Evolutionary conservation across 1,140 invertebrate genomes (phyloP), one percentile per base, ranked within the genome.

Genomic region (Semibalanus balanoides): DNA sequence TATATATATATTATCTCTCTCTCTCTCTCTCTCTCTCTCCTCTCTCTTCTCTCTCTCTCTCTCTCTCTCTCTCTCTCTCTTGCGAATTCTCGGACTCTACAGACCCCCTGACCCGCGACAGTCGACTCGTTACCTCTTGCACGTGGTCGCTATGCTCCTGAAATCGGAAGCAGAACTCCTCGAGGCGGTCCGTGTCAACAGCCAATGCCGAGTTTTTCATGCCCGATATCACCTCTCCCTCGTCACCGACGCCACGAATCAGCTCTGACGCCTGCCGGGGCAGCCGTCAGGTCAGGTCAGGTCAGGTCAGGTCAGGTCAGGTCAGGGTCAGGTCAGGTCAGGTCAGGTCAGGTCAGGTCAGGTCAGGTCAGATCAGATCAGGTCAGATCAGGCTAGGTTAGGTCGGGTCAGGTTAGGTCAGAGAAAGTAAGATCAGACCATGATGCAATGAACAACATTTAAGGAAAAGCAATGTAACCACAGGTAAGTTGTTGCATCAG

Each of bases 141-240:
- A 96, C 90, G 83, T 96, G 94, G 82, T 96, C 94, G 77, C 94
- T 90, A 82, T 94, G 93, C 83, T 96, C 94, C 79, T 91, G 89
- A 84, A 96, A 97, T 81, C 91, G 89, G 81, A 93, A 90, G 74
- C 90, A 76, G 31, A 85, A 89, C 81, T 95, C 91, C 81, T 95
- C 91, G 17, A 96, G 87, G 79, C 90, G 86, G 78, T 93, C 90
- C 73, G 90, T 86, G 83, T 96, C 93, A 71, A 91, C 91, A 40
- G 89, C 87, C 73, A 93, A 83, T 28, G 93, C 92, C 74, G 92
- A 88, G 77, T 91, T 90, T 81, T 91, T 89, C 77, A 97, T 88
- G 51, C 88, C 88, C 77, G 87, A 88, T 17, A 96, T 87, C 76
- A 96, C 84, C 79, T 95, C 92, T 78, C 90, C 84, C 78, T 88